phyloP scores from a whole-genome alignment of 2,113 vertebrate genomes.

The Halcyon senegalensis region DNA sequence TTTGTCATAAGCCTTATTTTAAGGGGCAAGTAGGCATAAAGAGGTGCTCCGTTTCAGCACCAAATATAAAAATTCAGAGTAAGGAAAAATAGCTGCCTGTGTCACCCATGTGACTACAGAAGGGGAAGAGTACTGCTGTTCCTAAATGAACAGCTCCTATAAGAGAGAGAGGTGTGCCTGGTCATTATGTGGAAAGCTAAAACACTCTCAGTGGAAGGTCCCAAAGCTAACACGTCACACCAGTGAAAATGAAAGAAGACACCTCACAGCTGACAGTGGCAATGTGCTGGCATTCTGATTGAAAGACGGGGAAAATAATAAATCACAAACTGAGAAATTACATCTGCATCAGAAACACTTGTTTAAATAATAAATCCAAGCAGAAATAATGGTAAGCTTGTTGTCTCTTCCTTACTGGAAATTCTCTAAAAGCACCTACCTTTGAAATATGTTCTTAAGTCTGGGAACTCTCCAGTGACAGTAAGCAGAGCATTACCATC shows the following conservation, averaged over 20 bases:
- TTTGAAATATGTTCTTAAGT: neutral
- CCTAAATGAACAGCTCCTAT: neutral
- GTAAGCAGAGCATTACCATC: neutral
- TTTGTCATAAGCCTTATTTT: neutral
- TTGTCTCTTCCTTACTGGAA: neutral
- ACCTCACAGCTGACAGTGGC: neutral
- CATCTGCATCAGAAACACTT: neutral
- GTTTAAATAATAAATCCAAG: neutral
- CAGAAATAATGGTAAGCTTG: neutral
- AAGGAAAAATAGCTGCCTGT: neutral
- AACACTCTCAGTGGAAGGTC: neutral
- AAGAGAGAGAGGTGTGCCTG: neutral
- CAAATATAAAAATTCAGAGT: neutral
- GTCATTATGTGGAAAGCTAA: neutral
- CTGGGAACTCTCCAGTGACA: neutral
- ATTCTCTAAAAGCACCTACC: neutral
- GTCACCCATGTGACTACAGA: neutral
- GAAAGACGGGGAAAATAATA: constrained; percentile 7
- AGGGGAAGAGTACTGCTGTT: neutral
- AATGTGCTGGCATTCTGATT: neutral
- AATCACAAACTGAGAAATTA: neutral
- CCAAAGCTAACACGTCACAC: neutral
- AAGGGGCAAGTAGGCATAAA: neutral
- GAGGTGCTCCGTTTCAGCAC: neutral
- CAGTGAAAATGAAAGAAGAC: neutral